phyloP scores from a whole-genome alignment of 2,888 invertebrate species.

The Meganola albula region DNA sequence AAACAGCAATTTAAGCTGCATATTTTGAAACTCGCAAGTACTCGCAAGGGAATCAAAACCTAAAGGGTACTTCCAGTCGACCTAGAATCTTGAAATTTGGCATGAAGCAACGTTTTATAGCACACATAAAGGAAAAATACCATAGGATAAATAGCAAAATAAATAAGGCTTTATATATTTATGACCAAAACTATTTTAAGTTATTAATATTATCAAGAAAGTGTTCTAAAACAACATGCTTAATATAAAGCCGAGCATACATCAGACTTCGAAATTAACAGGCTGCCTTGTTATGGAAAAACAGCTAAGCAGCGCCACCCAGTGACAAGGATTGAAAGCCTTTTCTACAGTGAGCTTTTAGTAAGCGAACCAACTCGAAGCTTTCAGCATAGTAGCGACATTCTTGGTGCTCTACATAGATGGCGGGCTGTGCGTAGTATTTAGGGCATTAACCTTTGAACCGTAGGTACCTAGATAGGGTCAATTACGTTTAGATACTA shows the following conservation, averaged over 20 bases:
- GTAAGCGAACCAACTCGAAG: not conserved
- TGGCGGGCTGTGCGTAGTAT: conserved; percentile 15
- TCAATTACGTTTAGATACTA: not conserved
- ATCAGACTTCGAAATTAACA: not conserved
- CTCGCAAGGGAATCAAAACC: too few relatives aligned
- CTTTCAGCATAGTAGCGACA: conserved; percentile 6
- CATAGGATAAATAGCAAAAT: not conserved
- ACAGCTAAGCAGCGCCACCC: conserved; percentile 21
- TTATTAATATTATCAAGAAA: not conserved
- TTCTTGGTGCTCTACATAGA: conserved; percentile 16
- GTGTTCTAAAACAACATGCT: not conserved
- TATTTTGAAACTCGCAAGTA: too few relatives aligned
- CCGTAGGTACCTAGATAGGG: not conserved
- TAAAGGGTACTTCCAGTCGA: too few relatives aligned
- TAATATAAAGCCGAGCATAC: not conserved
- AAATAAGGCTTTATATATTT: not conserved
- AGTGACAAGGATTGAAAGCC: conserved; percentile 17
- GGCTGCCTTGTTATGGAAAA: not conserved
- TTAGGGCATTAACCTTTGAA: not conserved
- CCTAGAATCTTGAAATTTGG: too few relatives aligned
- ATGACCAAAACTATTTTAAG: not conserved
- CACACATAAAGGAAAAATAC: not conserved
- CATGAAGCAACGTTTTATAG: too few relatives aligned
- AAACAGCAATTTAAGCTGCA: too few relatives aligned
- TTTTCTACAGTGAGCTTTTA: conserved; percentile 9